A percentile compares a stretch with the other conserved stretches of the same genome.
phyloP scores from a whole-genome alignment of 1,140 invertebrate genomes.

The Lordiphosa clarofinis region DNA sequence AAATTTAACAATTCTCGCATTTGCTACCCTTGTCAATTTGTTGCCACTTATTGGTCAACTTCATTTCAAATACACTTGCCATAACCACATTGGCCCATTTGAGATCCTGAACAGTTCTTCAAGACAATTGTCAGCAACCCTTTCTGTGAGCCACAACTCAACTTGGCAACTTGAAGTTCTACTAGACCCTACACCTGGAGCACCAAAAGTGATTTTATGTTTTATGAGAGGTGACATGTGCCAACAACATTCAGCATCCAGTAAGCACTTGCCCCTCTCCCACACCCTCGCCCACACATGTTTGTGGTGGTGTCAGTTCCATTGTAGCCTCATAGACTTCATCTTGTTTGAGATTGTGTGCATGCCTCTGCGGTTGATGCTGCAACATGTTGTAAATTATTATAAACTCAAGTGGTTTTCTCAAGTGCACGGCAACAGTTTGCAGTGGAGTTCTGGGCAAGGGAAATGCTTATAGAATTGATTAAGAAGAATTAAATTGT shows the following conservation, averaged over 20 bases:
- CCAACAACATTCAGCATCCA: conserved; percentile 53
- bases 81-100: conserved; percentile 25
- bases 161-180: conserved; percentile 25
- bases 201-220: conserved; percentile 66
- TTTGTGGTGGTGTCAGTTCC: conserved; percentile 53
- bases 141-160: conserved; percentile 28
- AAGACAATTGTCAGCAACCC: conserved; percentile 23
- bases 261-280: too few relatives aligned
- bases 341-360: conserved; percentile 14
- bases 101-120: conserved; percentile 17
- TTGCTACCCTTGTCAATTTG: conserved; percentile 38
- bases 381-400: conserved; percentile 68
- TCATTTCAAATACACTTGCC: conserved; percentile 29
- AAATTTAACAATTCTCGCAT: background rate
- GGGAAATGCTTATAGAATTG: conserved; percentile 28
- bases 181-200: conserved; percentile 32
- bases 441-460: conserved; percentile 9
- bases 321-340: conserved; percentile 32
- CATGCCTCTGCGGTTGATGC: conserved; percentile 46
- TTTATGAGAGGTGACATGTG: conserved; percentile 73
- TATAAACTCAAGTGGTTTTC: conserved; percentile 56
- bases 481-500: too few relatives aligned
- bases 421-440: conserved; percentile 29
- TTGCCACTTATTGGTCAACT: conserved; percentile 38
- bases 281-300: conserved; percentile 32